Base-by-base conservation (phyloP, 2,888 invertebrate genomes). In the Seladonia tumulorum region DNA sequence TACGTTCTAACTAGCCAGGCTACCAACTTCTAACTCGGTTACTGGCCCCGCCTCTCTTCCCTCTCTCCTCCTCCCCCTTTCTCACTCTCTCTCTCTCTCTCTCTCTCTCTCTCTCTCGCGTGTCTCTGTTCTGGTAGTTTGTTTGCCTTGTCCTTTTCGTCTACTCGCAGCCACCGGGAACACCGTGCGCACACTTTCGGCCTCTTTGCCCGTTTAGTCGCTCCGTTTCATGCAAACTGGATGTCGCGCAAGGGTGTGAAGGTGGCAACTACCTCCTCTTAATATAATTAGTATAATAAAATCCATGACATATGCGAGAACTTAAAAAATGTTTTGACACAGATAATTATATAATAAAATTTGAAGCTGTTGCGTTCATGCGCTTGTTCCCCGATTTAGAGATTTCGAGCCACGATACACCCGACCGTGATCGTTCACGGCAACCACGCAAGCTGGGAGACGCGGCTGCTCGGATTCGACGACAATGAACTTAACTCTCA, bases 1-100 rank as follows among this genome's bases (percentile, higher is more conserved):
- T 91, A 91, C 86, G 90, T 89, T 91, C 92, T 93, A 94, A 94
- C 94, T 92, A 93, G 93, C 91, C 90, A 85, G 91, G 89, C 91
- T 74, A 57, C 87, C 86, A 94, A 94, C 94, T 93, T 90, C 89
- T 93, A 94, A 94, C 93, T 93, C 91, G 87, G 91, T 94, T 94
- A 94, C 88, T 87, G 79, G 35, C 70, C 66, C 75, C 82, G 47
- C 47, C 82, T 16, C 74, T 53, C 35, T 2, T 5, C 47, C 77
- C 10, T 57, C 47, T n/a, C 12, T 16, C 12, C 42, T n/a, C n/a
- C n/a, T n/a, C n/a, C n/a, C n/a, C n/a, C n/a, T n/a, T n/a, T n/a
- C n/a, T n/a, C n/a, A 4, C 14, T 4, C 22, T 8, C 35, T 53
- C 39, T 22, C 74, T 8, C 49, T 35, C 22, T 22, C 29, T 16